Base-by-base conservation (phyloP, 2,113 vertebrate species). In the Collichthys lucidus region DNA sequence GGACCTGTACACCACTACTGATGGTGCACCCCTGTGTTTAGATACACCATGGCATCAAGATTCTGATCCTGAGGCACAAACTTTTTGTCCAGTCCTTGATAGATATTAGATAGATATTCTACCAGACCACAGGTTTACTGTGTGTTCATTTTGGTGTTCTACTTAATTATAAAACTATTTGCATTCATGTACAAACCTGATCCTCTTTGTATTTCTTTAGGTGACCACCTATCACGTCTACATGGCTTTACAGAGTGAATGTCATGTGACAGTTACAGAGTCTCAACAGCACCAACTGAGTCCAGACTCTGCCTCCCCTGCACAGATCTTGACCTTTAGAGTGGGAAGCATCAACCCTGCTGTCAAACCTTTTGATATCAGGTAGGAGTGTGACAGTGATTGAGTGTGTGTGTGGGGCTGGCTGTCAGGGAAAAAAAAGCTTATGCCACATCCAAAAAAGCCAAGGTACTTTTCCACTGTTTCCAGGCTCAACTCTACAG, bases 301-400 rank as follows among this genome's bases (percentile, higher is more conserved):
- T 0, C 97, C 97, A 0, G 97, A 98, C 56, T 95, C 95, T 0
- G 90, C 92, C 19, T 91, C 97, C 19, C 98, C 98, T 0, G 91
- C 97, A 60, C 97, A 99, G 94, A 96, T 98, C 46, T 93, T 99
- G 24, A 99, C 97, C 50, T 95, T 99, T 56, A 94, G 86, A 0
- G 97, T 99, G 70, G 93, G 94, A 69, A 97, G 96, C 14, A 40
- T 94, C 80, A 97, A 96, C 84, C 96, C 96, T 8, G 91, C 86
- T 0, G 76, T 97, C 74, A 94, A 87, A 84, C 82, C 96, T 0
- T 99, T 99, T 7, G 89, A 96, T 78, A 97, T 99, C 83, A 94
- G 97, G 98, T 99, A 24, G 19, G 8, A 19, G 61, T 9, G 17
- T 60, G 56, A 2, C 11, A 5, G 22, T 56, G 53, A 16, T 17